These are phyloP conservation scores for Orthosia gracilis DNA, from an alignment of 2,888 invertebrate genomes.

Conservation along the genomic window DNA sequence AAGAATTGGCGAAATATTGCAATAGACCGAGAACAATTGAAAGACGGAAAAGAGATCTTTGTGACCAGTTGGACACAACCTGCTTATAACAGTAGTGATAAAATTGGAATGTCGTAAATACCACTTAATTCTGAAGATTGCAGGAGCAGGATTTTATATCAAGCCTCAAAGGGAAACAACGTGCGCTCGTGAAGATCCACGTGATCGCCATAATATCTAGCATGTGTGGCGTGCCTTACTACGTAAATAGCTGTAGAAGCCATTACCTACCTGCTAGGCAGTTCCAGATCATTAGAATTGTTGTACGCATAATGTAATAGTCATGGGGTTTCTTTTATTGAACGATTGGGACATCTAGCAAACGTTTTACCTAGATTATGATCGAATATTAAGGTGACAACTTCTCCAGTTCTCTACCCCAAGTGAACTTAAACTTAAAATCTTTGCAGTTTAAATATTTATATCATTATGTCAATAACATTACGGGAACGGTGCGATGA, in stretches of 20 bases:
- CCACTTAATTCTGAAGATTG: not conserved
- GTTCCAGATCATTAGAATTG: conserved; percentile 5
- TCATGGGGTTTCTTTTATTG: not conserved
- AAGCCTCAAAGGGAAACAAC: conserved; percentile 26
- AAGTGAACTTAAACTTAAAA: too few relatives aligned
- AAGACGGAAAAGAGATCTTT: too few relatives aligned
- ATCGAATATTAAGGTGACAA: not conserved
- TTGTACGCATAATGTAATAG: not conserved
- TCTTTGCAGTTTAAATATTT: conserved; percentile 14
- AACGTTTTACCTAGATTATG: not conserved
- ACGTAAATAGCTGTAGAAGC: conserved; percentile 6
- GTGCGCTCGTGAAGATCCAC: conserved; percentile 29
- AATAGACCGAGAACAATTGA: too few relatives aligned
- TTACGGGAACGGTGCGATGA: conserved; percentile 31
- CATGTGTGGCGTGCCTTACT: conserved; percentile 35
- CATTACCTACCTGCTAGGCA: not conserved
- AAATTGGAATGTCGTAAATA: too few relatives aligned
- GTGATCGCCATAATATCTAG: conserved; percentile 32
- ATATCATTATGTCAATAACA: conserved; percentile 50
- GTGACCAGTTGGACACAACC: too few relatives aligned
- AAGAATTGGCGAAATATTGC: too few relatives aligned
- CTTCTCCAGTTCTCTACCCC: not conserved
- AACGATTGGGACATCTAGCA: not conserved
- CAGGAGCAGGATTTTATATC: conserved; percentile 27
- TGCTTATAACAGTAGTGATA: too few relatives aligned